A percentile compares a stretch with the other conserved stretches of the same genome.
phyloP scores from a whole-genome alignment of 1,140 invertebrate genomes.

The Platorchestia sp. region DNA sequence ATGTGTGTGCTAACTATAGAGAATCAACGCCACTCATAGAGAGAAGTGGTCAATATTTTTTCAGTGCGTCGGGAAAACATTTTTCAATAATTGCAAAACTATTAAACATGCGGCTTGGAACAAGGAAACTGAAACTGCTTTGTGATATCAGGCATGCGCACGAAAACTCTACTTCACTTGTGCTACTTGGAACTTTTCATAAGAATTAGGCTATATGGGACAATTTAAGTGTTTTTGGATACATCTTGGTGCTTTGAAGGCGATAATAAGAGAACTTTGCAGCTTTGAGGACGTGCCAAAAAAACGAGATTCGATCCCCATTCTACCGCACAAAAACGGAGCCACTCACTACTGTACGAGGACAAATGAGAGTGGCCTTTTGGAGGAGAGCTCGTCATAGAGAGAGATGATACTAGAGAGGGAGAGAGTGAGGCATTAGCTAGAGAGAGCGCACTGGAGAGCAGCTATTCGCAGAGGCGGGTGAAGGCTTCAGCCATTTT shows the following conservation, averaged over 20 bases:
- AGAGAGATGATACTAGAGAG: background rate
- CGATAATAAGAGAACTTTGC: background rate
- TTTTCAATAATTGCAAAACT: background rate
- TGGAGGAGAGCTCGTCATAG: background rate
- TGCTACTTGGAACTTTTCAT: background rate
- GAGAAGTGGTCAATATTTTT: background rate
- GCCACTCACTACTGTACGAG: background rate
- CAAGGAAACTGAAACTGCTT: background rate
- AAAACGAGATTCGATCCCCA: background rate
- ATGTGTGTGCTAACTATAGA: background rate
- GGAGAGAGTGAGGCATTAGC: background rate
- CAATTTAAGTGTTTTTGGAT: background rate
- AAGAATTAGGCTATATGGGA: background rate
- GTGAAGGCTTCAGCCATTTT: slow-evolving; percentile 6
- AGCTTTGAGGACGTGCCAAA: background rate
- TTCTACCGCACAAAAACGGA: background rate
- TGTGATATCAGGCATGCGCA: background rate
- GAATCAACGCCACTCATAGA: background rate
- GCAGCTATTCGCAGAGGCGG: background rate
- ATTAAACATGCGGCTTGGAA: background rate
- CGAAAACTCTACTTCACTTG: background rate
- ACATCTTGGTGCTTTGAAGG: background rate
- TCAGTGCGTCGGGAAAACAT: background rate
- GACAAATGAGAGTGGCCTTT: background rate
- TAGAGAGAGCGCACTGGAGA: background rate